phyloP scores from a whole-genome alignment of 2,888 invertebrate genomes.

The Lasius platythorax region DNA sequence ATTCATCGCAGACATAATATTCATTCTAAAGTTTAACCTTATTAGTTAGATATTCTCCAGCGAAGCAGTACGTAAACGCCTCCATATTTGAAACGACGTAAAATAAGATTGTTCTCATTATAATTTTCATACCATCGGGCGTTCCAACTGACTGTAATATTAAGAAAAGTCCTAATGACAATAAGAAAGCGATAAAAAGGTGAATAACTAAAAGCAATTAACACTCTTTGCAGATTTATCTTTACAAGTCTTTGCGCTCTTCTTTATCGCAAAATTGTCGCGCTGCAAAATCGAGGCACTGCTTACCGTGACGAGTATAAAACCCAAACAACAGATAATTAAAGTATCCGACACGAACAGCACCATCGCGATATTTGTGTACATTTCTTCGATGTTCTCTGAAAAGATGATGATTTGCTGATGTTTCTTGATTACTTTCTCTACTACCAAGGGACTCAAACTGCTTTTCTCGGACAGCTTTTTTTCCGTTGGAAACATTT shows the following conservation, averaged over 20 bases:
- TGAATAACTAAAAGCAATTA: not conserved
- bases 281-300: not conserved
- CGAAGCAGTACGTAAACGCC: constrained; percentile 66
- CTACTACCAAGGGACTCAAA: not conserved
- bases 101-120: constrained; percentile 61
- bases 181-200: not conserved
- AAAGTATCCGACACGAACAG: constrained; percentile 60
- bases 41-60: constrained; percentile 71
- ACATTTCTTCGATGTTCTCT: constrained; percentile 23
- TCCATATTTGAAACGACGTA: constrained; percentile 62
- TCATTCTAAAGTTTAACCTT: constrained; percentile 59
- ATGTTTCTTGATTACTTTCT: not conserved
- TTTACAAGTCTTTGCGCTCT: not conserved
- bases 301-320: constrained; percentile 64
- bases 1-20: not conserved
- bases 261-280: not conserved
- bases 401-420: constrained; percentile 22
- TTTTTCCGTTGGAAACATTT: not conserved
- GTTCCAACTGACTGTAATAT: constrained; percentile 59
- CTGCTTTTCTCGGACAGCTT: not conserved
- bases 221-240: not conserved
- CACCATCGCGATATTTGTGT: constrained; percentile 56
- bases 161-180: not conserved
- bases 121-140: constrained; percentile 2
- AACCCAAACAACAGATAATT: constrained; percentile 65